These are phyloP conservation scores for Amblyopsis hoosieri DNA, from an alignment of 2,797 vertebrate genomes.

Conservation along the genomic window DNA sequence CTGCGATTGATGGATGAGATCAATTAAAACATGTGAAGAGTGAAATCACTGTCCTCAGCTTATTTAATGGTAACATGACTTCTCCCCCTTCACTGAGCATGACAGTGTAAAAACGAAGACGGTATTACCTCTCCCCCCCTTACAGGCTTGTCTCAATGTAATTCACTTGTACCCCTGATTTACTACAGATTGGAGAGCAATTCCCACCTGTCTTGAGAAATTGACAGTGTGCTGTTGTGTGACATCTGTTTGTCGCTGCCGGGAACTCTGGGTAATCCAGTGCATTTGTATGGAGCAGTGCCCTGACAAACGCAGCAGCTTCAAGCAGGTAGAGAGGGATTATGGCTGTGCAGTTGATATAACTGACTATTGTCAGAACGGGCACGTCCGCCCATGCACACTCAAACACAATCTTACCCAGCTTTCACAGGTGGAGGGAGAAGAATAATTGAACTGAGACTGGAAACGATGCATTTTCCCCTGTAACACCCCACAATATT, in stretches of 20 bases:
- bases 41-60: slow-evolving; percentile 23
- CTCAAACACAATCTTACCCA: slow-evolving; percentile 49
- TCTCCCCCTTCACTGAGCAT: slow-evolving; percentile 31
- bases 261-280: slow-evolving; percentile 64
- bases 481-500: slow-evolving; percentile 23
- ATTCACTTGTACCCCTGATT: slow-evolving; percentile 56
- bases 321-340: slow-evolving; percentile 61
- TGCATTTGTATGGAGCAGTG: slow-evolving; percentile 60
- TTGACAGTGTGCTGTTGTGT: slow-evolving; percentile 56
- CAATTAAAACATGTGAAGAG: slow-evolving; percentile 30
- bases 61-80: slow-evolving; percentile 22
- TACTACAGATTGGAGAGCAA: slow-evolving; percentile 50
- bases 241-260: slow-evolving; percentile 66
- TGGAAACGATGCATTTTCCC: slow-evolving; percentile 37
- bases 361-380: slow-evolving; percentile 59
- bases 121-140: slow-evolving; percentile 14
- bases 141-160: slow-evolving; percentile 46
- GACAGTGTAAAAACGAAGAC: slow-evolving; percentile 25
- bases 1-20: slow-evolving; percentile 27
- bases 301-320: slow-evolving; percentile 62
- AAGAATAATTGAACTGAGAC: slow-evolving; percentile 48
- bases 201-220: slow-evolving; percentile 66
- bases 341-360: slow-evolving; percentile 66
- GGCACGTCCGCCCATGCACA: slow-evolving; percentile 49
- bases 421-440: slow-evolving; percentile 42